A percentile compares a stretch with the other conserved stretches of the same genome.
These are phyloP conservation scores for Pemphigus obesinymphae DNA, from an alignment of 1,140 invertebrate species.

Conservation along the genomic window DNA sequence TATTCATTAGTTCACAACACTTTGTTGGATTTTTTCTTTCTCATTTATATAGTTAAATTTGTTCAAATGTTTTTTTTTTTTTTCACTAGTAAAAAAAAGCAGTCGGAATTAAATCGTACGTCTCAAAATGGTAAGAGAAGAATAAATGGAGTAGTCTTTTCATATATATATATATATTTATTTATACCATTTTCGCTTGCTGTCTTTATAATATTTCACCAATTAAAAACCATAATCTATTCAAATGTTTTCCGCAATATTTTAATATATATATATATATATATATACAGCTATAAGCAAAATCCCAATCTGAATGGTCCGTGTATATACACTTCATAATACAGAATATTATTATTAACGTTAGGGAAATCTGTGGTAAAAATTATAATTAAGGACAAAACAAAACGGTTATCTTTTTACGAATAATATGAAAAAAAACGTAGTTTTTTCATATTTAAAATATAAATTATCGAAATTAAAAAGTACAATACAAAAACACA, in stretches of 20 bases:
- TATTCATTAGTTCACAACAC: background rate
- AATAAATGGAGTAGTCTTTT: background rate
- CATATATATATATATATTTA: background rate
- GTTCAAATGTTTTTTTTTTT: background rate
- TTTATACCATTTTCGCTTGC: background rate
- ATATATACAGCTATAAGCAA: background rate
- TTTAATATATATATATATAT: too few relatives aligned
- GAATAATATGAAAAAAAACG: too few relatives aligned
- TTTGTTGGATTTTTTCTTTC: background rate
- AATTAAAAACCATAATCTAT: constrained; percentile 21
- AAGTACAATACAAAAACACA: too few relatives aligned
- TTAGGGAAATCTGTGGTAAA: too few relatives aligned
- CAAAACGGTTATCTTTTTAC: too few relatives aligned
- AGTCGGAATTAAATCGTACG: background rate
- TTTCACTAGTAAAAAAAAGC: background rate
- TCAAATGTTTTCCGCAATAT: background rate
- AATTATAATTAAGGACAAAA: too few relatives aligned
- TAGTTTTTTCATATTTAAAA: too few relatives aligned
- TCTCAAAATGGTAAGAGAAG: background rate
- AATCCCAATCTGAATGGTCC: background rate
- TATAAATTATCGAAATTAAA: too few relatives aligned
- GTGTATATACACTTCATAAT: background rate
- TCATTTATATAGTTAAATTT: background rate
- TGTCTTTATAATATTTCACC: constrained; percentile 22
- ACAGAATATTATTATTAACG: background rate